Conservation (phyloP, 2,888 invertebrate species). For the Campoplex capitator region DNA sequence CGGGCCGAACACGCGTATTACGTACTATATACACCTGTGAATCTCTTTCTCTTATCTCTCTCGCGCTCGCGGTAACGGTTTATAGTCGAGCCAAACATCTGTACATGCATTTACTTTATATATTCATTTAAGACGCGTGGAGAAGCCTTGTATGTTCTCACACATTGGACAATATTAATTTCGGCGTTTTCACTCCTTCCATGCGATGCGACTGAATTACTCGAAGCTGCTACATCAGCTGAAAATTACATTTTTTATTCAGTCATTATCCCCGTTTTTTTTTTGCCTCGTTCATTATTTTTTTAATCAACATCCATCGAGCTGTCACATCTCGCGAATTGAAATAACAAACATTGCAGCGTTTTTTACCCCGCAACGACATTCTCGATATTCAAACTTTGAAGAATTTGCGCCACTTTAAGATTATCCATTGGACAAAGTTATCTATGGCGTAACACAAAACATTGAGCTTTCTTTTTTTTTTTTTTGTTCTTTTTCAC, state of each 20-base stretch:
- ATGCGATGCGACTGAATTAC: constrained; percentile 32
- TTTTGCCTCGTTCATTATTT: neutral
- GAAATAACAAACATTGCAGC: neutral
- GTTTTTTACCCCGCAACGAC: neutral
- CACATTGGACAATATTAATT: constrained; percentile 56
- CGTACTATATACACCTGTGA: constrained; percentile 45
- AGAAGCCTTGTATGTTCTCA: constrained; percentile 21
- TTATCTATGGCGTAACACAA: neutral
- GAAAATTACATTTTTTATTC: constrained; percentile 19
- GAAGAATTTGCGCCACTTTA: neutral
- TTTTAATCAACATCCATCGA: neutral
- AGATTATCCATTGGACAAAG: neutral
- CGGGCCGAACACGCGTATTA: constrained; percentile 55
- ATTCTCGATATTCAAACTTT: neutral
- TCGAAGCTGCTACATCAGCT: neutral
- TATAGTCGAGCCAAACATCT: neutral
- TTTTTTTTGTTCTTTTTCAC: neutral
- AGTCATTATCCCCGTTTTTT: neutral
- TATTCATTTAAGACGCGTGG: constrained; percentile 5
- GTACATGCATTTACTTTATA: constrained; percentile 19
- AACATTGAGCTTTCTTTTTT: neutral
- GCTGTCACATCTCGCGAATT: neutral
- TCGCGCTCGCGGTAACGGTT: constrained; percentile 2
- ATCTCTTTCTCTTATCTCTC: constrained; percentile 32
- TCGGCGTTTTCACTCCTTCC: constrained; percentile 43